phyloP scores from a whole-genome alignment of 2,113 vertebrate species.

The Buteo buteo region DNA sequence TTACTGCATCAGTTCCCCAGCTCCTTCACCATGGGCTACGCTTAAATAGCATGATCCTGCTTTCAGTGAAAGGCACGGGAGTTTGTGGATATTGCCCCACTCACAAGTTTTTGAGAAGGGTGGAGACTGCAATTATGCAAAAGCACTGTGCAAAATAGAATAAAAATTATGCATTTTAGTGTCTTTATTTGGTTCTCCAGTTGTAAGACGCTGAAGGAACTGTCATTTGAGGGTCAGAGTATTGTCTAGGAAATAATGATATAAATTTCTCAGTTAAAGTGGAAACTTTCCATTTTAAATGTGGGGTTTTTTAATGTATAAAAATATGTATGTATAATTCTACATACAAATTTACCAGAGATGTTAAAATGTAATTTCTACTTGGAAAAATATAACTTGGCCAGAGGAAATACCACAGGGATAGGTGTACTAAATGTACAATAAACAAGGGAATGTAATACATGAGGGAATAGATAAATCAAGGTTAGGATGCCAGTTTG shows the following conservation, averaged over 20 bases:
- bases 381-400: not conserved
- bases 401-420: not conserved
- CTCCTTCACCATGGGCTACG: fast-evolving
- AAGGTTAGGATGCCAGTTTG: not conserved
- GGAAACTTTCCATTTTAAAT: not conserved
- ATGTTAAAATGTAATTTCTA: not conserved
- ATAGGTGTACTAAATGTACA: not conserved
- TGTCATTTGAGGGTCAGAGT: not conserved
- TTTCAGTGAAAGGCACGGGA: not conserved
- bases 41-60: not conserved
- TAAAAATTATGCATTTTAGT: not conserved
- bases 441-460: not conserved
- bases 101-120: not conserved
- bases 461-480: not conserved
- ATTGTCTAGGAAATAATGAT: not conserved
- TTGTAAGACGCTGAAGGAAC: not conserved
- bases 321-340: not conserved
- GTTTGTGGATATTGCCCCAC: not conserved
- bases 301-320: not conserved
- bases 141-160: not conserved
- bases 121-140: not conserved
- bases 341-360: not conserved
- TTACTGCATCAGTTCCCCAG: not conserved
- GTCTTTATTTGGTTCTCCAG: not conserved
- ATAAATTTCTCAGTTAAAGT: not conserved